Evolutionary conservation across 2,113 vertebrate species (phyloP), one percentile per base, ranked within the genome.

Genomic region (Stercorarius parasiticus): DNA sequence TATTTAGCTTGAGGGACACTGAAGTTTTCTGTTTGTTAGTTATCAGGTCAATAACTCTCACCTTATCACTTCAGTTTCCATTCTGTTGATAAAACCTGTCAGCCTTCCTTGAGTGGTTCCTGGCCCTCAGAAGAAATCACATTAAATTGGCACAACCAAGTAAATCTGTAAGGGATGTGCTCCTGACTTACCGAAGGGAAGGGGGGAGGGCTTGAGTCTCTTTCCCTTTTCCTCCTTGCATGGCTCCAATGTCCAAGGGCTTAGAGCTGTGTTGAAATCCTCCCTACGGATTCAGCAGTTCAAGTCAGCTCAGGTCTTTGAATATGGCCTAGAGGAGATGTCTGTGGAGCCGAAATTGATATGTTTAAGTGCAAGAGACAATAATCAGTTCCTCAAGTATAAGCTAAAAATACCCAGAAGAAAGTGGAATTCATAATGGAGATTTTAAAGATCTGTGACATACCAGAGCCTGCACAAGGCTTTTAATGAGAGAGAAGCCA

Each of bases 361-460:
- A 96, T 83, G 93, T 94, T 95, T 96, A 97, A 97, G 87, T 93
- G 95, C 82, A 97, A 95, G 96, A 97, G 96, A 97, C 96, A 97
- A 97, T 96, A 94, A 96, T 94, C 71, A 96, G 89, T 95, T 97
- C 93, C 96, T 92, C 92, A 80, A 96, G 93, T 92, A 58, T 26
- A 80, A 92, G 80, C 95, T 95, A 97, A 96, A 97, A 97, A 97
- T 96, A 97, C 79, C 92, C 95, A 69, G 85, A 93, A 96, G 93
- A 94, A 97, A 96, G 96, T 86, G 87, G 96, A 77, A 95, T 80
- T 94, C 90, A 43, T 97, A 97, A 97, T 97, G 96, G 96, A 95
- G 96, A 97, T 97, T 96, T 97, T 97, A 97, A 97, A 97, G 96
- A 94, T 95, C 96, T 96, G 95, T 97, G 96, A 97, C 96, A 96